Evolutionary conservation across 2,888 invertebrate species (phyloP), one percentile per base, ranked within the genome.

Genomic region (Calliscelio sp.): DNA sequence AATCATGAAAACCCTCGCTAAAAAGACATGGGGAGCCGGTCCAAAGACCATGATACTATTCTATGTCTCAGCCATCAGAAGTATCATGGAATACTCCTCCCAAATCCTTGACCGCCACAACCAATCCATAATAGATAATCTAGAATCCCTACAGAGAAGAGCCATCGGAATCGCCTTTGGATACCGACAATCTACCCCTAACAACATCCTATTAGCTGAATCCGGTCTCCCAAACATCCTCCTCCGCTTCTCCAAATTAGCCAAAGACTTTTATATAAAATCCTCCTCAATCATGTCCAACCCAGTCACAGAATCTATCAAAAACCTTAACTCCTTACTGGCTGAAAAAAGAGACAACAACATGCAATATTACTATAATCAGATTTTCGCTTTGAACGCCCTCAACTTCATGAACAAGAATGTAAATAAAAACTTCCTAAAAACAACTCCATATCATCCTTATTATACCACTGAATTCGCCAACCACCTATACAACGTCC

Each of bases 91-190:
- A 41, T 70, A 53, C 18, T 22, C 41, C 2, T 51, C 38, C 10
- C 57, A 44, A 20, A 71, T 57, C 16, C 44, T 44, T 20, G 71
- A 71, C 32, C 16, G 24, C 6, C 6, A 41, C 41, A n/a, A 35
- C 24, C 20, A 28, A 6, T 28, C 28, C 8, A 4, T 28, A 4
- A 28, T 28, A 28, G 28, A 28, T 8, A 28, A 28, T 6, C 28
- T 28, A 28, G 28, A 28, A 28, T 8, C 8, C 5, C 8, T 28
- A 6, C 28, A 28, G 8, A 41, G 61, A 24, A 61, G 14, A 61
- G 41, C 41, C 2, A 61, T 61, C 1, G 1, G 24, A n/a, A 22
- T 41, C n/a, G 41, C 24, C 7, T 16, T 61, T 0, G 41, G 61
- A 1, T 61, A 41, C 4, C 22, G 61, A 22, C 16, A 61, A 7